phyloP scores from a whole-genome alignment of 2,797 vertebrate genomes.

The Neosilurus mollespiculum region DNA sequence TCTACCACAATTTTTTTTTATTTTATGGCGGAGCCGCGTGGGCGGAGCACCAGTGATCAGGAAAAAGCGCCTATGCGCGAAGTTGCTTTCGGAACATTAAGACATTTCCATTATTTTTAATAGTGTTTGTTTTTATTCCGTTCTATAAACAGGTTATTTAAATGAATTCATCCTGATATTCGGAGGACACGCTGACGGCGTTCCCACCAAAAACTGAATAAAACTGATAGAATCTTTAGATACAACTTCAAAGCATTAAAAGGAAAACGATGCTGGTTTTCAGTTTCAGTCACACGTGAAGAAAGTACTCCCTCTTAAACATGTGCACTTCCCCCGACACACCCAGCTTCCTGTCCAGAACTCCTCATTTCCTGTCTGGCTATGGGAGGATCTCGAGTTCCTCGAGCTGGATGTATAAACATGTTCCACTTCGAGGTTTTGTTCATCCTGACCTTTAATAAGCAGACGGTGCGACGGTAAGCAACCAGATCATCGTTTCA shows the following conservation, averaged over 20 bases:
- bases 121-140: too few relatives aligned
- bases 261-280: not conserved
- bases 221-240: not conserved
- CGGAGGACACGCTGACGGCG: too few relatives aligned
- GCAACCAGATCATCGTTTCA: not conserved
- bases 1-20: too few relatives aligned
- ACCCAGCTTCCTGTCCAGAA: not conserved
- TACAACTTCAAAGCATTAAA: not conserved
- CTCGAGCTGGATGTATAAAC: not conserved
- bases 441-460: too few relatives aligned
- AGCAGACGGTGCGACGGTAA: not conserved
- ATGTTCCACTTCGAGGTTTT: not conserved
- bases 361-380: not conserved
- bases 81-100: too few relatives aligned
- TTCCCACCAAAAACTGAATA: not conserved
- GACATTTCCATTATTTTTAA: too few relatives aligned
- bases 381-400: not conserved
- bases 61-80: too few relatives aligned
- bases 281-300: not conserved
- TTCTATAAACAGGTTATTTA: too few relatives aligned
- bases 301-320: not conserved
- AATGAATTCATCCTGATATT: too few relatives aligned
- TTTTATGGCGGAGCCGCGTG: too few relatives aligned
- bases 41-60: too few relatives aligned
- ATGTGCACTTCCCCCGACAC: not conserved